A percentile compares a stretch with the other conserved stretches of the same genome.
Conservation (phyloP, 2,888 invertebrate species). For the Netelia fuscicornis region DNA sequence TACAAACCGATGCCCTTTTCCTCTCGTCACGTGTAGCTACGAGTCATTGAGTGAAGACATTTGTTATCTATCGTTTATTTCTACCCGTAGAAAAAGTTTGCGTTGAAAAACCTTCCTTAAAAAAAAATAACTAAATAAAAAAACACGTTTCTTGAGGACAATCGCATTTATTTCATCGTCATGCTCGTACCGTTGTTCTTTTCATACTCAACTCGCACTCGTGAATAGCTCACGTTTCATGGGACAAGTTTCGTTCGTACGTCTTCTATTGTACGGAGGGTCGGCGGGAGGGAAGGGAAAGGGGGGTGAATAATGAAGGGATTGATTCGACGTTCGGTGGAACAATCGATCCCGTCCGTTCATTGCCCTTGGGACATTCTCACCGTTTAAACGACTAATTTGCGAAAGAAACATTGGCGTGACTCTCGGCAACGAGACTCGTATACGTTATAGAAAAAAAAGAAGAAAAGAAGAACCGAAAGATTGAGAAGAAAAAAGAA, state of each 20-base stretch:
- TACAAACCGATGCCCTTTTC: background rate
- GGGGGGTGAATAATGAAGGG: background rate
- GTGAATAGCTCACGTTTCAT: background rate
- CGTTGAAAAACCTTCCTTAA: too few species aligned
- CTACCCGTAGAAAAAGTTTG: background rate
- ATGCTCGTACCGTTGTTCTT: background rate
- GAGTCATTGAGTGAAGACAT: too few species aligned
- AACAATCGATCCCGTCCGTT: constrained; percentile 33
- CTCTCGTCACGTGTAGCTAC: too few species aligned
- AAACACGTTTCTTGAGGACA: background rate
- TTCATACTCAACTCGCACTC: background rate
- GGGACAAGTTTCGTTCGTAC: constrained; percentile 31
- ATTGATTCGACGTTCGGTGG: constrained; percentile 17
- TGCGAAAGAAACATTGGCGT: background rate
- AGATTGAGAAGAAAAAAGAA: background rate
- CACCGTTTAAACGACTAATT: constrained; percentile 19
- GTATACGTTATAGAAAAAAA: background rate
- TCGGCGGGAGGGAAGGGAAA: background rate
- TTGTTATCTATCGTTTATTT: background rate
- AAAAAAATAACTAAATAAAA: background rate
- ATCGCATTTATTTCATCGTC: background rate
- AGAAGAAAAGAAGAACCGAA: background rate
- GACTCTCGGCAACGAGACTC: background rate
- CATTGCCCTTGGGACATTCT: constrained; percentile 47
- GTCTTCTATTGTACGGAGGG: constrained; percentile 22